Conservation (phyloP, 2,888 invertebrate genomes). For the Conops quadrifasciatus region DNA sequence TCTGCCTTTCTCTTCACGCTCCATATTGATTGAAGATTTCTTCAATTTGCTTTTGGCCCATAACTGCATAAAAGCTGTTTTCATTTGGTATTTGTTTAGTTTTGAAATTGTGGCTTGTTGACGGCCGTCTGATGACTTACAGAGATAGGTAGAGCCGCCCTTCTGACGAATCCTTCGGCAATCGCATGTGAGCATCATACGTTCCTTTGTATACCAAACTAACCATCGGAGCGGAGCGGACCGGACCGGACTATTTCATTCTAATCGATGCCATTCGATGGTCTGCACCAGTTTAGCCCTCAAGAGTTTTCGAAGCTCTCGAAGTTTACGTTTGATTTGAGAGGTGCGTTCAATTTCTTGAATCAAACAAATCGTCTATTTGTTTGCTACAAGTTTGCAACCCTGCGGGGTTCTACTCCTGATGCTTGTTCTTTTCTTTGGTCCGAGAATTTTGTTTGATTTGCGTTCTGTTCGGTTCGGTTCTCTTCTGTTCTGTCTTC, state of each 20-base stretch:
- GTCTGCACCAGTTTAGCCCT: too few species aligned
- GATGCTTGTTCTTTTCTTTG: too few species aligned
- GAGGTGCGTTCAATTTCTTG: background rate
- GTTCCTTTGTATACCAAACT: too few species aligned
- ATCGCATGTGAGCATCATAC: too few species aligned
- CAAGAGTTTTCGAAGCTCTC: background rate
- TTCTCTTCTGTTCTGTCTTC: conserved; percentile 2
- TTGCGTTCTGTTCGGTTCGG: too few species aligned
- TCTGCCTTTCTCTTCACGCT: background rate
- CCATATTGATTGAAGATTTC: conserved; percentile 12
- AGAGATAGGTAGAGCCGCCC: too few species aligned
- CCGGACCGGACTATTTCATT: too few species aligned
- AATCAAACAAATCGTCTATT: background rate
- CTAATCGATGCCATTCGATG: too few species aligned
- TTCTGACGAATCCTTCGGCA: too few species aligned
- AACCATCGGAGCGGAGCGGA: too few species aligned
- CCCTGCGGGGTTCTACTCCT: too few species aligned
- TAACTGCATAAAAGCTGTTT: background rate
- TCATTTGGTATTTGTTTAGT: conserved; percentile 24
- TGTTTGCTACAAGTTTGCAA: conserved; percentile 1
- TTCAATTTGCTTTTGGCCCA: background rate
- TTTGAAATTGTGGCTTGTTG: conserved; percentile 26
- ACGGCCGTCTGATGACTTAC: too few species aligned
- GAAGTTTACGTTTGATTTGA: conserved; percentile 9
- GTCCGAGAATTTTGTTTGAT: conserved; percentile 12